phyloP scores from a whole-genome alignment of 1,140 invertebrate species.

The Drosophila arawakana region DNA sequence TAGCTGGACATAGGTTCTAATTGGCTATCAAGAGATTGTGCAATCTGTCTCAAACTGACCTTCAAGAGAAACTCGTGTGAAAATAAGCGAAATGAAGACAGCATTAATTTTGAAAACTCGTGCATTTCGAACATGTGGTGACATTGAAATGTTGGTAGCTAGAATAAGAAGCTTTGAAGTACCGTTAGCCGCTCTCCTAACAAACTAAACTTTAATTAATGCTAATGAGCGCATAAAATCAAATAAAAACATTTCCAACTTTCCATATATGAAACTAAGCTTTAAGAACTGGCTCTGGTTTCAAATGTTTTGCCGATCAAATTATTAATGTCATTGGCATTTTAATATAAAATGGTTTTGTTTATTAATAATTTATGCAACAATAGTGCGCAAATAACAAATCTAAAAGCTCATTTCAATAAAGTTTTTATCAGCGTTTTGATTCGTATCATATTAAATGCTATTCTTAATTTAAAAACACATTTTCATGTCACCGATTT shows the following conservation, averaged over 20 bases:
- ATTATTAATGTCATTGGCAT: slow-evolving; percentile 59
- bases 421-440: slow-evolving; percentile 38
- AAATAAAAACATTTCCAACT: slow-evolving; percentile 13
- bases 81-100: background rate
- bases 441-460: background rate
- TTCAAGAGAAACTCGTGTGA: background rate
- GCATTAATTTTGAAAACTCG: too few relatives aligned
- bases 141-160: background rate
- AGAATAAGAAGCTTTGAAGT: background rate
- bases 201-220: slow-evolving; percentile 16
- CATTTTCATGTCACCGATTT: background rate
- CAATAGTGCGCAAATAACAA: slow-evolving; percentile 20
- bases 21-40: background rate
- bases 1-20: background rate
- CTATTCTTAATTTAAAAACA: slow-evolving; percentile 9
- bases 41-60: background rate
- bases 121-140: too few relatives aligned
- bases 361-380: slow-evolving; percentile 54
- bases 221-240: slow-evolving; percentile 4
- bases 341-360: slow-evolving; percentile 33
- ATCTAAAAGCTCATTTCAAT: slow-evolving; percentile 46
- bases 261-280: background rate
- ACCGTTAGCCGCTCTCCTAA: slow-evolving; percentile 3
- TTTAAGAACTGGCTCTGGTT: slow-evolving; percentile 2
- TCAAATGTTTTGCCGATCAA: slow-evolving; percentile 18